These are phyloP conservation scores for Odontomachus brunneus DNA, from an alignment of 1,140 invertebrate genomes.

Conservation along the genomic window DNA sequence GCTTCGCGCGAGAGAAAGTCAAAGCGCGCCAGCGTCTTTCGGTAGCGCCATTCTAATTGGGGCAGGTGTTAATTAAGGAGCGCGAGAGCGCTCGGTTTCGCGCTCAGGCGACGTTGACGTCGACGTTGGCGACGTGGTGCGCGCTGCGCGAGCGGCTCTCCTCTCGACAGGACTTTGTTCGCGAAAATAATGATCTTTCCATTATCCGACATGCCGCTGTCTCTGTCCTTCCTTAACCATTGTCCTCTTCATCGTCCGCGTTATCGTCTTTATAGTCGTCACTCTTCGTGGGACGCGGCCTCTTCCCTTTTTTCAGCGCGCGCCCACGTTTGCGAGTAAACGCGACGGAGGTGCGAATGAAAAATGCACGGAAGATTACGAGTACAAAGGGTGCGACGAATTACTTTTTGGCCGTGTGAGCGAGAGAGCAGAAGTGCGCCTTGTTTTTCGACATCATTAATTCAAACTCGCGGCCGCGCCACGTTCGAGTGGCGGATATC, in stretches of 20 bases:
- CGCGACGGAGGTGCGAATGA: conserved; percentile 28
- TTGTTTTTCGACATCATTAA: conserved; percentile 13
- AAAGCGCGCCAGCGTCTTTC: conserved; percentile 64
- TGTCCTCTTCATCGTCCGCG: conserved; percentile 83
- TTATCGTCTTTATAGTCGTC: conserved; percentile 82
- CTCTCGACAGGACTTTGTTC: conserved; percentile 81
- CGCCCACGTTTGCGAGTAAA: conserved; percentile 26
- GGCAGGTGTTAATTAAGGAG: conserved; percentile 82
- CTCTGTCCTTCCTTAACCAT: conserved; percentile 77
- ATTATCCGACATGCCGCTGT: conserved; percentile 81
- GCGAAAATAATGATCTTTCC: conserved; percentile 84
- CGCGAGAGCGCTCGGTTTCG: conserved; percentile 20
- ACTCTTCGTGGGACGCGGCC: conserved; percentile 48
- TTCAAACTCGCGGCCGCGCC: not conserved
- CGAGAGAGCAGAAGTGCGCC: no score
- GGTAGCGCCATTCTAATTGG: conserved; percentile 77
- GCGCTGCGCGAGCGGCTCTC: not conserved
- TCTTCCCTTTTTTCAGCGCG: conserved; percentile 14
- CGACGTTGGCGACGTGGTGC: conserved; percentile 53
- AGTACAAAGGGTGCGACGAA: not conserved
- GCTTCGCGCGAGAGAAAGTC: conserved; percentile 31
- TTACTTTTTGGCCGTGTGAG: no score
- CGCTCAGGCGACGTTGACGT: conserved; percentile 72
- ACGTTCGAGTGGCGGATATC: not conserved
- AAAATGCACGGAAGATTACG: conserved; percentile 51